Evolutionary conservation across 2,888 invertebrate species (phyloP).

Genomic region (Diogma glabrata): DNA sequence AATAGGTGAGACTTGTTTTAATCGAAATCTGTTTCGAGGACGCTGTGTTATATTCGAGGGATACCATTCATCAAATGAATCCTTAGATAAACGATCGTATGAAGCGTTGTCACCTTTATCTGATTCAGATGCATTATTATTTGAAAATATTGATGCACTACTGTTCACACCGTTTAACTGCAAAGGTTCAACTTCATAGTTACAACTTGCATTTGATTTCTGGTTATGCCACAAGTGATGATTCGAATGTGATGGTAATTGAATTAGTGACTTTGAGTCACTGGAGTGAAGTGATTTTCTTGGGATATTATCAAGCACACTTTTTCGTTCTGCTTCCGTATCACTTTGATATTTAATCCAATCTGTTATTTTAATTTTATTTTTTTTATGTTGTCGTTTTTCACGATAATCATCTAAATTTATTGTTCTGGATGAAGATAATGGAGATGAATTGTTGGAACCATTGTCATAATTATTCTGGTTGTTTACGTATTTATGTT

Average conservation of each 20-base stretch:
- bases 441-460: background rate
- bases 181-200: background rate
- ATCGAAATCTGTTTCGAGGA: too few relatives aligned
- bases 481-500: background rate
- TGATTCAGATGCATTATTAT: background rate
- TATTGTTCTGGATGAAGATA: background rate
- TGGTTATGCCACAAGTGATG: too few relatives aligned
- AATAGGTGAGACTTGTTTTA: slow-evolving; percentile 6
- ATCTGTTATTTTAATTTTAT: too few relatives aligned
- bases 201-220: background rate
- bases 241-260: too few relatives aligned
- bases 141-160: background rate
- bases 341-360: slow-evolving; percentile 4
- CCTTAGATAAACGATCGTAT: background rate
- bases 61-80: background rate
- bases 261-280: background rate
- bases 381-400: background rate
- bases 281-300: background rate
- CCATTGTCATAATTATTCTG: background rate
- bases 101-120: background rate
- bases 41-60: too few relatives aligned
- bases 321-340: background rate
- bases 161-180: background rate
- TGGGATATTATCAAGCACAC: background rate
- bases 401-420: background rate